Evolutionary conservation across 2,888 invertebrate species (phyloP).

Genomic region (Apoda limacodes): DNA sequence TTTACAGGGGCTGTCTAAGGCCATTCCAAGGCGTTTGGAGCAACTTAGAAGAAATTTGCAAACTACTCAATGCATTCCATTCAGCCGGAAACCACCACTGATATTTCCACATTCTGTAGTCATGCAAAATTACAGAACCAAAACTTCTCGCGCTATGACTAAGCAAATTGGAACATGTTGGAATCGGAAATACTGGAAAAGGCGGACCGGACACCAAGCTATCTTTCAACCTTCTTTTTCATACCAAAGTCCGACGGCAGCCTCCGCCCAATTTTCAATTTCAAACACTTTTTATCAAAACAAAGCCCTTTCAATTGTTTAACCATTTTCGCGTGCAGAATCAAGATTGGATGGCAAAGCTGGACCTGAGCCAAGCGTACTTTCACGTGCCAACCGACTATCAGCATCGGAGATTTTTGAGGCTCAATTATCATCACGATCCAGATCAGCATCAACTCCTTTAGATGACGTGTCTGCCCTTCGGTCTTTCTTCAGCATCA

Average conservation of each 20-base stretch:
- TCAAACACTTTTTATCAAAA: conserved; percentile 10
- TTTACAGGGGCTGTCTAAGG: conserved; percentile 11
- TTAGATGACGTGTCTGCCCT: conserved; percentile 15
- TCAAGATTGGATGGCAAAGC: conserved; percentile 16
- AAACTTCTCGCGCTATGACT: conserved; percentile 7
- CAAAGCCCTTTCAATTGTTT: conserved; percentile 13
- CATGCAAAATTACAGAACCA: conserved; percentile 8
- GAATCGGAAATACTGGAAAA: conserved; percentile 11
- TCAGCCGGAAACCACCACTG: conserved; percentile 10
- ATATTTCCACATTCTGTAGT: conserved; percentile 7
- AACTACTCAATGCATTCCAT: conserved; percentile 10
- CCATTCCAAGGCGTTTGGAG: conserved; percentile 8
- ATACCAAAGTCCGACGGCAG: conserved; percentile 13
- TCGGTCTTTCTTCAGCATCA: too few species aligned
- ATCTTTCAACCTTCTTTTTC: conserved; percentile 16
- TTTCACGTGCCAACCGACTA: conserved; percentile 12
- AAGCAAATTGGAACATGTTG: conserved; percentile 14
- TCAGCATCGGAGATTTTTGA: conserved; percentile 15
- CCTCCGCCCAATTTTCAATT: conserved; percentile 14
- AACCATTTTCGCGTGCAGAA: too few species aligned
- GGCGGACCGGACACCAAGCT: conserved; percentile 10
- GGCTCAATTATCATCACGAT: conserved; percentile 14
- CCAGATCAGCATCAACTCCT: background rate
- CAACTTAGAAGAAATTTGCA: conserved; percentile 13
- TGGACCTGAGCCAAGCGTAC: too few species aligned